Base-by-base conservation (phyloP, 2,888 invertebrate genomes). In the Lamproptera curius region DNA sequence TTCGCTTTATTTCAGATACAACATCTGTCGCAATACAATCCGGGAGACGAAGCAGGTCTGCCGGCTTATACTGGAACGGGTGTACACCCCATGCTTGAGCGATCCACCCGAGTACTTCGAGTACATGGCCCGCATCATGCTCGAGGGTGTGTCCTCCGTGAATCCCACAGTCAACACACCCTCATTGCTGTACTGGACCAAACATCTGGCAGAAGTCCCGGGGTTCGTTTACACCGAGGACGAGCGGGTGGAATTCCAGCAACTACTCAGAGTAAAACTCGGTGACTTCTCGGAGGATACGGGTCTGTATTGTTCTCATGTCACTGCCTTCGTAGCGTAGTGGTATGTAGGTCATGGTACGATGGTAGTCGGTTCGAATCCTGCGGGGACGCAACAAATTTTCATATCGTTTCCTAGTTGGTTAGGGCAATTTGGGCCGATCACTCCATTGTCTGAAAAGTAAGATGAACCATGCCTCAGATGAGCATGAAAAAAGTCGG, bases 1-100 rank as follows among this genome's bases (percentile, higher is more conserved):
- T n/a, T n/a, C n/a, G n/a, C n/a, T n/a, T n/a, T n/a, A n/a, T n/a
- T 51, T 28, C 58, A 91, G 92, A 59, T 93, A 90, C 63, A 93
- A 93, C 63, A 73, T 93, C 1, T 93, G 92, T 58, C 84, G 85
- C 11, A 83, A 82, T 1, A 87, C 88, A 11, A 81, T 90, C 41
- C 78, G 82, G 9, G 91, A 92, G 67, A 91, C 92, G 0, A 86
- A 76, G 41, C 74, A 76, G 33, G 79, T 91, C 1, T 91, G 91
- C 57, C 75, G 85, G 11, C 65, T 82, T 38, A 65, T 91, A 0
- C 70, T 90, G 50, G 83, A 89, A 2, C 80, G 89, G 28, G 78
- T 91, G 0, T 91, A 90, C 56, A 73, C 78, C 9, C 92, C 92
- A 0, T 78, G 83, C 6, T 63, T 93, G 13, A 75, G 78, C 16